These are phyloP conservation scores for Manacus vitellinus DNA, from an alignment of 2,113 vertebrate genomes.

Conservation along the genomic window DNA sequence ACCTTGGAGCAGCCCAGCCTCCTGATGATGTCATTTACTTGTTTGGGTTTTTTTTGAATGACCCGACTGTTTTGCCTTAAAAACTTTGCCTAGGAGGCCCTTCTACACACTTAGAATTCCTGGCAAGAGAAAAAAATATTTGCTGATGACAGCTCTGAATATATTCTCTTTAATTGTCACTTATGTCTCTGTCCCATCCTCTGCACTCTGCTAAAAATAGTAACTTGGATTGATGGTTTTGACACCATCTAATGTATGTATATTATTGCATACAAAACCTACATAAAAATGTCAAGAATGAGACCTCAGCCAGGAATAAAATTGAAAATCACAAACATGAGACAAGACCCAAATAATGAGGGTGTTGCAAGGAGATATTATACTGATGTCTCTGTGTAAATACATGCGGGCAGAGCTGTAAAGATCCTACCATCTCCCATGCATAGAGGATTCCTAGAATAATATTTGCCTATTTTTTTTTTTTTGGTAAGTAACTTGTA, in stretches of 20 bases:
- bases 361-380: neutral
- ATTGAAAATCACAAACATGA: slow-evolving; percentile 42
- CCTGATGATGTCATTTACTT: neutral
- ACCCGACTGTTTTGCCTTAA: slow-evolving; percentile 9
- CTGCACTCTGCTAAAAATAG: slow-evolving; percentile 51
- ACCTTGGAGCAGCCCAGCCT: neutral
- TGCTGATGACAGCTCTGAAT: slow-evolving; percentile 49
- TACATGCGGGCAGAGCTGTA: neutral
- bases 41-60: neutral
- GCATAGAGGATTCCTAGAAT: neutral
- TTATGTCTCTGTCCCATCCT: slow-evolving; percentile 50
- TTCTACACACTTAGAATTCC: neutral
- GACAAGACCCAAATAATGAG: slow-evolving; percentile 50
- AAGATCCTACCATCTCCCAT: neutral
- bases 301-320: slow-evolving; percentile 39
- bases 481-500: neutral
- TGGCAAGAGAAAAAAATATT: slow-evolving; percentile 51
- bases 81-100: slow-evolving; percentile 24
- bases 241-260: slow-evolving; percentile 41
- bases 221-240: slow-evolving; percentile 32
- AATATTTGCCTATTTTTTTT: neutral
- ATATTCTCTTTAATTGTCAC: slow-evolving; percentile 64
- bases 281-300: slow-evolving; percentile 39
- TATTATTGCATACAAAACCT: slow-evolving; percentile 10
- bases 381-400: slow-evolving; percentile 26